Evolutionary conservation across 2,888 invertebrate species (phyloP).

Genomic region (Girardia tigrina): DNA sequence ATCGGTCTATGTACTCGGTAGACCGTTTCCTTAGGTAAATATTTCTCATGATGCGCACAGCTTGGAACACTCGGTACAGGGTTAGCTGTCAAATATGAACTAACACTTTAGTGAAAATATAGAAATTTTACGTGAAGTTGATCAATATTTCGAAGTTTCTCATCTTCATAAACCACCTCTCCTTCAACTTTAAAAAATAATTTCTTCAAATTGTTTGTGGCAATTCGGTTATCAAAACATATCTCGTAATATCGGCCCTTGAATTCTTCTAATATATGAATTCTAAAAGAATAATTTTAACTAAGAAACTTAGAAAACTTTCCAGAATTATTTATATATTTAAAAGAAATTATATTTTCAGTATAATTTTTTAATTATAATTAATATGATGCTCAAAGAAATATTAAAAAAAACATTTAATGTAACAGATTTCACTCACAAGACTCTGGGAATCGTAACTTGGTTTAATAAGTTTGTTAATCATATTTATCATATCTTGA

Average conservation of each 20-base stretch:
- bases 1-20: neutral
- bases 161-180: neutral
- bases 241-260: neutral
- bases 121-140: neutral
- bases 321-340: too few species aligned
- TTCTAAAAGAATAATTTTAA: neutral
- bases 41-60: neutral
- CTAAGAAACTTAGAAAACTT: too few species aligned
- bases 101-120: neutral
- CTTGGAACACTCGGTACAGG: neutral
- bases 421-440: too few species aligned
- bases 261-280: neutral
- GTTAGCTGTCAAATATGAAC: neutral
- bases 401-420: too few species aligned
- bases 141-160: neutral
- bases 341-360: too few species aligned
- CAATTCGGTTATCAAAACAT: conserved; percentile 1
- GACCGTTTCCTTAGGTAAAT: neutral
- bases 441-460: too few species aligned
- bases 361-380: too few species aligned
- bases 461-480: too few species aligned
- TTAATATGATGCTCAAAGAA: too few species aligned
- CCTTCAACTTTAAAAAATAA: conserved; percentile 1
- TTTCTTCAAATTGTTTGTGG: neutral
- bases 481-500: too few species aligned